Base-by-base conservation (phyloP, 1,140 invertebrate species). In the Telenomus remus region DNA sequence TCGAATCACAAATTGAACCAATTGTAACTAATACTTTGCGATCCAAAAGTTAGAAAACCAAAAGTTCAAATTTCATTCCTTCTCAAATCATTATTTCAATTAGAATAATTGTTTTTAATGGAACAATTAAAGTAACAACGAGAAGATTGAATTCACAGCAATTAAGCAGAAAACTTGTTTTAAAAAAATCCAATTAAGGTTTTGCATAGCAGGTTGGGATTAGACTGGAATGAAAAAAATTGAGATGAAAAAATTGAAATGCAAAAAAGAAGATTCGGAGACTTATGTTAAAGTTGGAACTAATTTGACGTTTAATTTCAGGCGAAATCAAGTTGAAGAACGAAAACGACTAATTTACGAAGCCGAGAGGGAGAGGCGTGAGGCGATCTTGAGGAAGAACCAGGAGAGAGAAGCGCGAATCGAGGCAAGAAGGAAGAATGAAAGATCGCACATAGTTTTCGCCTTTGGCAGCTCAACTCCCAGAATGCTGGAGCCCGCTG, bases 381-480 rank as follows among this genome's bases (percentile, higher is more conserved):
- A 96, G 86, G 94, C 94, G 44, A 94, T 96, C 60, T 82, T 96
- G 48, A 92, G 93, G 76, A 94, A 95, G 83, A 95, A 95, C 86
- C 91, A 92, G 81, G 95, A 96, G 83, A 90, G 95, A 66, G 94
- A 95, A 80, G 93, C 94, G 46, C 91, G 94, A 71, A 89, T 96
- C 76, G 95, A 96, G 86, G 90, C 91, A 35, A 93, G 92, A 83
- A 90, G 89, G 79, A 90, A 90, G 80, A 92, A 92, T 83, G 92
- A 94, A 81, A 89, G 91, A 72, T 88, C 87, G 69, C 87, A 88
- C 54, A 88, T 88, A 72, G 91, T 92, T 14, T 96, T 96, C 89
- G 95, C 95, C 35, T 96, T 96, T 88, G 95, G 95, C 42, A 96
- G 95, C 80, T 96, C 95, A 57, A 96, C 95, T 48, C 95, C 95